phyloP scores from a whole-genome alignment of 2,888 invertebrate species.

The Plebejus anna region DNA sequence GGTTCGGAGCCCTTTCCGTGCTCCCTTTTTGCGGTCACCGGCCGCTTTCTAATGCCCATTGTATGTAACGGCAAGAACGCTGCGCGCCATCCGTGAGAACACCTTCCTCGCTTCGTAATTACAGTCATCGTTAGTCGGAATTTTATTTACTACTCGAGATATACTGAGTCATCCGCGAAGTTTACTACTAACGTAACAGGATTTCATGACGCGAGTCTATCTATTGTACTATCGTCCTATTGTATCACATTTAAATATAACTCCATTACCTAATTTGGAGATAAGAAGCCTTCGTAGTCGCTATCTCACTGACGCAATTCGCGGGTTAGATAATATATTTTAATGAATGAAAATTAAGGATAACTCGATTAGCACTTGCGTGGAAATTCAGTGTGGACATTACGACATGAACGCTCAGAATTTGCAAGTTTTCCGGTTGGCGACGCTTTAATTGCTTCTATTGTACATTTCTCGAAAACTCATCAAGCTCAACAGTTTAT shows the following conservation, averaged over 20 bases:
- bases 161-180: neutral
- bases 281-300: slow-evolving; percentile 4
- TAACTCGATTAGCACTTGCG: slow-evolving; percentile 33
- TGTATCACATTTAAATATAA: slow-evolving; percentile 19
- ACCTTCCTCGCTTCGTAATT: slow-evolving; percentile 40
- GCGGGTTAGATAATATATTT: slow-evolving; percentile 32
- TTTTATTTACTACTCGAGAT: slow-evolving; percentile 31
- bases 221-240: neutral
- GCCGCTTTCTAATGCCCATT: slow-evolving; percentile 75
- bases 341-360: slow-evolving; percentile 34
- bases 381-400: slow-evolving; percentile 28
- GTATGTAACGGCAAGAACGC: slow-evolving; percentile 62
- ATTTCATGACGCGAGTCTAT: slow-evolving; percentile 28
- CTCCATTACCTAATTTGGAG: neutral
- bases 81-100: slow-evolving; percentile 70
- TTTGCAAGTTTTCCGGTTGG: neutral
- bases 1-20: slow-evolving; percentile 62
- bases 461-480: neutral
- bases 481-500: neutral
- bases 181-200: slow-evolving; percentile 28
- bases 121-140: slow-evolving; percentile 50
- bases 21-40: slow-evolving; percentile 74
- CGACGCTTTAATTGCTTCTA: neutral
- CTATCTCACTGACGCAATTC: slow-evolving; percentile 30
- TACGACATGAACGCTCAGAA: neutral